Percentiles rank a stretch among this genome's conserved stretches.
phyloP scores from a whole-genome alignment of 92 coral and sea anemone species.

The Paragorgia papillata region DNA sequence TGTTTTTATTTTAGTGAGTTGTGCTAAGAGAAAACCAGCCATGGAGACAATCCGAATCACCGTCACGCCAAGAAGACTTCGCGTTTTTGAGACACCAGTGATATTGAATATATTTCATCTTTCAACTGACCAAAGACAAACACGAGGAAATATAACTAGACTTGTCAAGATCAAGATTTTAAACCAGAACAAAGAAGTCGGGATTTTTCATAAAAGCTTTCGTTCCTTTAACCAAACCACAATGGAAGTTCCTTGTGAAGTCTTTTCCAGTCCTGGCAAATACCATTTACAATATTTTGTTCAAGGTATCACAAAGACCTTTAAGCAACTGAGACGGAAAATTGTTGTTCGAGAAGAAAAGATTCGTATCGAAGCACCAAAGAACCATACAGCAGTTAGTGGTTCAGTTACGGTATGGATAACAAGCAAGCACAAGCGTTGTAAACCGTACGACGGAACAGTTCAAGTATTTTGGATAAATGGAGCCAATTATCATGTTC shows the following conservation, averaged over 20 bases:
- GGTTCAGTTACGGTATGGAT: slow-evolving; percentile 79
- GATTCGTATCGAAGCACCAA: slow-evolving; percentile 65
- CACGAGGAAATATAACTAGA: background rate
- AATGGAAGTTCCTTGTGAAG: slow-evolving; percentile 64
- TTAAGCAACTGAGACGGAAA: slow-evolving; percentile 58
- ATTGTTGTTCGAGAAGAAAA: slow-evolving; percentile 63
- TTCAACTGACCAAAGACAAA: background rate
- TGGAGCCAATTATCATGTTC: slow-evolving; percentile 55
- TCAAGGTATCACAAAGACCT: slow-evolving; percentile 59
- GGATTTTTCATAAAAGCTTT: background rate
- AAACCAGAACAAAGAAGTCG: slow-evolving; percentile 5
- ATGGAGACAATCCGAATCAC: background rate
- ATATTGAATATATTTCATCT: slow-evolving; percentile 11
- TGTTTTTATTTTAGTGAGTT: slow-evolving; percentile 1
- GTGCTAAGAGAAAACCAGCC: background rate
- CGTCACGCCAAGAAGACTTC: slow-evolving; percentile 12
- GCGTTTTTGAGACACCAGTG: slow-evolving; percentile 18
- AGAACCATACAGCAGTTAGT: slow-evolving; percentile 87
- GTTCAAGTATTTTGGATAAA: slow-evolving; percentile 68
- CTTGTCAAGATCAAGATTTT: slow-evolving; percentile 16
- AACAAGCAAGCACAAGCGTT: slow-evolving; percentile 66
- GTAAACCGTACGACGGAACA: slow-evolving; percentile 76
- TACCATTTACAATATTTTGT: slow-evolving; percentile 78
- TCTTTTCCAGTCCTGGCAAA: slow-evolving; percentile 79
- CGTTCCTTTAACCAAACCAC: background rate